These are phyloP conservation scores for Nothocercus julius DNA, from an alignment of 2,113 vertebrate genomes.

Conservation along the genomic window DNA sequence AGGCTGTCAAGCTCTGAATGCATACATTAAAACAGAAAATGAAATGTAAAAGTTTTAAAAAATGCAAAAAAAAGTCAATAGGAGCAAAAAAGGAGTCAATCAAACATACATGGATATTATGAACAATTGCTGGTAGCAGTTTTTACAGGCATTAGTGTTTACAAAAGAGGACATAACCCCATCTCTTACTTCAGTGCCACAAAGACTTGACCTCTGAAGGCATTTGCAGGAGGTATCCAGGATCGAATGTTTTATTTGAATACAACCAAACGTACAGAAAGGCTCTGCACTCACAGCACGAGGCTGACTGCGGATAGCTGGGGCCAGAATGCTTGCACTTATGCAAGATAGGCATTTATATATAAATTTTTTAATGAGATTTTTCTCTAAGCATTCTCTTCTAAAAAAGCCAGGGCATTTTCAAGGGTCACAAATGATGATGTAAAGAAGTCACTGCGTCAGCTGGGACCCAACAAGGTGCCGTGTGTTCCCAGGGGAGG, in stretches of 20 bases:
- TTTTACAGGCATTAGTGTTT: slow-evolving; percentile 34
- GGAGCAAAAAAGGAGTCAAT: slow-evolving; percentile 60
- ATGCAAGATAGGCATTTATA: not conserved
- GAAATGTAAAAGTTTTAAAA: slow-evolving; percentile 75
- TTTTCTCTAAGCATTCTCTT: not conserved
- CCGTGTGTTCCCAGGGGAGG: not conserved
- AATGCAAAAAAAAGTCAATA: slow-evolving; percentile 69
- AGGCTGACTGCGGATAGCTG: not conserved
- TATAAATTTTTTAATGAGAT: not conserved
- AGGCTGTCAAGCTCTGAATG: slow-evolving; percentile 80
- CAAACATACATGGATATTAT: slow-evolving; percentile 59
- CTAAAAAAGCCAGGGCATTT: not conserved
- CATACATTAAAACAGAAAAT: slow-evolving; percentile 82
- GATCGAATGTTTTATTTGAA: not conserved
- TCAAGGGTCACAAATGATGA: not conserved
- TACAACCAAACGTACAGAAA: not conserved
- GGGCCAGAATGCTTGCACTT: not conserved
- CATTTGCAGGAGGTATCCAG: not conserved
- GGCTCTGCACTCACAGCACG: not conserved
- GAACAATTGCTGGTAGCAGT: slow-evolving; percentile 67
- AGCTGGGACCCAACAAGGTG: fast-evolving
- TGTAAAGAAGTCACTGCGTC: not conserved
- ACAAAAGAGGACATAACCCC: slow-evolving; percentile 53
- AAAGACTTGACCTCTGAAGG: not conserved
- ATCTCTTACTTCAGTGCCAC: not conserved